Evolutionary conservation across 2,888 invertebrate species (phyloP), one percentile per base, ranked within the genome.

Genomic region (Heliconius ethilla): DNA sequence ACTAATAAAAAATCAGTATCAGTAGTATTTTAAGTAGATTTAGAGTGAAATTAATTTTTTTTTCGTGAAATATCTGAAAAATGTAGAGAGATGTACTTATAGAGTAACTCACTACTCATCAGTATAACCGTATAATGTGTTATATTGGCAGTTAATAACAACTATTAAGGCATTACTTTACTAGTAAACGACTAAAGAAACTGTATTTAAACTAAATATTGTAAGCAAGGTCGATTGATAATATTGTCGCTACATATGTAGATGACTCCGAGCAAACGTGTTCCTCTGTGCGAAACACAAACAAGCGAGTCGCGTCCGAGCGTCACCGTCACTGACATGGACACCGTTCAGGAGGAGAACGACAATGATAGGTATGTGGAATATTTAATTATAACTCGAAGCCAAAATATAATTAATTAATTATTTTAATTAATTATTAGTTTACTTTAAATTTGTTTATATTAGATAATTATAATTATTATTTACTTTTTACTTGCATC

Each of bases 291-390:
- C 81, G 92, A 92, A 80, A 83, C 72, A 59, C 72, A 59, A 72
- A 72, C 89, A 84, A 86, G 82, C 82, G 93, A 92, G 81, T 78
- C 87, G 83, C 89, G 91, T 77, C 92, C 93, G 78, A 89, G 86
- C 82, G 90, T 93, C 86, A 90, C 91, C 51, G 87, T 93, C 81
- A 92, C 92, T 33, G 94, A 94, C 85, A 94, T 94, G 94, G 94
- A 94, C 83, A 93, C 94, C 6, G 94, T 94, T 37, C 93, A 93
- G 76, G 94, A 94, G 83, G 94, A 94, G 85, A 94, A 94, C 85
- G 94, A 93, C 84, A 92, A 90, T 82, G 93, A 93, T 87, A 93
- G 93, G 93, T 93, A 87, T 77, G 81, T 72, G 25, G 1, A 25
- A 55, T 70, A 37, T 73, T 40, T 63, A 62, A 69, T 55, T 72